Evolutionary conservation across 2,113 vertebrate genomes (phyloP).

Genomic region (Lepus americanus): DNA sequence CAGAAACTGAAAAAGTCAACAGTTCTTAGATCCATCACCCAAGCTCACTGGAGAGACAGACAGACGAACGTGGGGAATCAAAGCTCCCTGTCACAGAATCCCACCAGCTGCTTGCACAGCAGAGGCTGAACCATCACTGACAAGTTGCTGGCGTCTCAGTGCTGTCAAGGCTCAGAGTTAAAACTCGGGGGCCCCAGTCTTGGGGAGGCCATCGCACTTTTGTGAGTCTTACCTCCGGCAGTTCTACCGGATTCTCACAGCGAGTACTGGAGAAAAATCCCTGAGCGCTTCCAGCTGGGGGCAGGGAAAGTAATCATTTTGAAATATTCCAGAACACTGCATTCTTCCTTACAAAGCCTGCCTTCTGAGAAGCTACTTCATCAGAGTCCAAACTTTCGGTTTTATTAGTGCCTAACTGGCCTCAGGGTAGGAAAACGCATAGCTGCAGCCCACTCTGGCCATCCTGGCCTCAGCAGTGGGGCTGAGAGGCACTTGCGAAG

Average conservation of each 20-base stretch:
- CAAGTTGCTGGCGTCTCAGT: not conserved
- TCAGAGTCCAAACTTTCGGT: not conserved
- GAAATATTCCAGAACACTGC: not conserved
- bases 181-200: not conserved
- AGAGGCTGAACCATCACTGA: not conserved
- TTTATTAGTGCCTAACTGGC: not conserved
- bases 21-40: not conserved
- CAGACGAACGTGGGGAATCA: not conserved
- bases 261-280: not conserved
- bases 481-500: not conserved
- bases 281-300: not conserved
- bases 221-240: not conserved
- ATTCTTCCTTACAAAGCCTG: not conserved
- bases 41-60: not conserved
- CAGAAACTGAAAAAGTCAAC: not conserved
- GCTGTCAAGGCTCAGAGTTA: not conserved
- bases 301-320: not conserved
- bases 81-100: not conserved
- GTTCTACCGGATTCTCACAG: not conserved
- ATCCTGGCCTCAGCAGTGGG: not conserved
- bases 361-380: not conserved
- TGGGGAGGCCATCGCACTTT: not conserved
- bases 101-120: rapidly evolving
- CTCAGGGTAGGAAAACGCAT: not conserved
- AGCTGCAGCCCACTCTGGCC: not conserved